A percentile compares a stretch with the other conserved stretches of the same genome.
Evolutionary conservation across 2,797 vertebrate genomes (phyloP).

Genomic region (Caiman crocodilus): DNA sequence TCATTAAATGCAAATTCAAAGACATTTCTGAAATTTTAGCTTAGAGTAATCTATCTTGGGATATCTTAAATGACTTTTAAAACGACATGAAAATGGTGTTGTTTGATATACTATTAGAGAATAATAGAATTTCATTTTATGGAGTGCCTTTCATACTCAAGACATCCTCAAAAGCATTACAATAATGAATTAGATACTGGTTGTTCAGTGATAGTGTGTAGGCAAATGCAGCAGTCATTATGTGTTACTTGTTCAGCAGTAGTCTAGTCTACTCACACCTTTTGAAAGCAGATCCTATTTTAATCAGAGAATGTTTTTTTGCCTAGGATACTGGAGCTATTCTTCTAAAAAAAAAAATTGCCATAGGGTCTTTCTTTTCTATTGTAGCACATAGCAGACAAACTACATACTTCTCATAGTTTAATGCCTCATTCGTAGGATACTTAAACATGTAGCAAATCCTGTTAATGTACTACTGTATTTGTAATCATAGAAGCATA

Average conservation of each 20-base stretch:
- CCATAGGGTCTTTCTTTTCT: background rate
- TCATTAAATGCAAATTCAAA: constrained; percentile 40
- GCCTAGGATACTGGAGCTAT: background rate
- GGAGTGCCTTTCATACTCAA: constrained; percentile 13
- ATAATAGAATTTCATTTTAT: constrained; percentile 64
- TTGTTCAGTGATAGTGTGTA: constrained; percentile 53
- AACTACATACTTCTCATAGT: background rate
- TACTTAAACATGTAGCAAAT: accelerated
- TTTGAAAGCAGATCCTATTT: constrained; percentile 38
- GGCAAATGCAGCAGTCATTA: constrained; percentile 66
- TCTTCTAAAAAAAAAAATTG: constrained; percentile 9
- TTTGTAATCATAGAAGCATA: background rate
- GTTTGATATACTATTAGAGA: constrained; percentile 49
- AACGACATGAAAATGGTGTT: constrained; percentile 28
- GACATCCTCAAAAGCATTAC: constrained; percentile 40
- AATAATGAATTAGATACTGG: constrained; percentile 63
- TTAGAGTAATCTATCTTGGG: constrained; percentile 39
- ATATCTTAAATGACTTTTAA: constrained; percentile 62
- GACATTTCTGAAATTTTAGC: constrained; percentile 40
- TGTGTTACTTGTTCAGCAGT: constrained; percentile 46
- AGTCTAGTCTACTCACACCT: constrained; percentile 52
- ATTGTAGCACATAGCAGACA: background rate
- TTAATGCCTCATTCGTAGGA: background rate
- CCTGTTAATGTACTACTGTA: background rate
- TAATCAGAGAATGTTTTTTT: background rate